Conservation (phyloP, 2,888 invertebrate species). For the Drosophila quinaria region DNA sequence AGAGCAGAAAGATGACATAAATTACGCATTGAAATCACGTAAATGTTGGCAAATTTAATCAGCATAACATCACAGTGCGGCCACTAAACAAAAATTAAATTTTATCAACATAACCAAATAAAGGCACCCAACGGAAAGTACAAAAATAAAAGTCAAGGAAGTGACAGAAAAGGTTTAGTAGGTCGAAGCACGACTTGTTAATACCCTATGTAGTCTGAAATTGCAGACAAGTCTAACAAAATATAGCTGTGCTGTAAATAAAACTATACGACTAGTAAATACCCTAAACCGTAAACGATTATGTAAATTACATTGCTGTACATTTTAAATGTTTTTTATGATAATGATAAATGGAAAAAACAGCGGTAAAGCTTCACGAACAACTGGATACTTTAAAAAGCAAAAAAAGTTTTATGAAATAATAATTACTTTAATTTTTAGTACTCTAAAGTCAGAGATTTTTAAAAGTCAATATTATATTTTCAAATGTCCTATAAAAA, state of each 20-base stretch:
- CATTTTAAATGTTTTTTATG: no score
- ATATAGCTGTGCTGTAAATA: no score
- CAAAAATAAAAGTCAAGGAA: constrained; percentile 21
- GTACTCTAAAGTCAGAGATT: no score
- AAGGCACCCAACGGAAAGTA: constrained; percentile 37
- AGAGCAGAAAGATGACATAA: constrained; percentile 48
- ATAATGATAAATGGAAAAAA: no score
- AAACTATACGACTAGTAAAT: no score
- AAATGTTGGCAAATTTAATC: constrained; percentile 78
- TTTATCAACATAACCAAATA: constrained; percentile 77
- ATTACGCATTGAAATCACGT: constrained; percentile 79
- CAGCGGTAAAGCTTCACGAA: no score
- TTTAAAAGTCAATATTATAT: no score
- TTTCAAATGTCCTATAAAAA: background rate
- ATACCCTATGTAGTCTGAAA: background rate
- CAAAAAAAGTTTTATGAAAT: no score
- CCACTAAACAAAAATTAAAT: constrained; percentile 75
- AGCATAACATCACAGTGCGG: constrained; percentile 64
- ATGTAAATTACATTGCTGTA: no score
- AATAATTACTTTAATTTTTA: no score
- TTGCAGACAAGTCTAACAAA: background rate
- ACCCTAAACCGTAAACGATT: no score
- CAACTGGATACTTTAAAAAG: no score
- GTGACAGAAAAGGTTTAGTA: background rate
- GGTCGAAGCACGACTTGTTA: background rate